Evolutionary conservation across 1,140 invertebrate genomes (phyloP).

Genomic region (Steinernema khuongi): DNA sequence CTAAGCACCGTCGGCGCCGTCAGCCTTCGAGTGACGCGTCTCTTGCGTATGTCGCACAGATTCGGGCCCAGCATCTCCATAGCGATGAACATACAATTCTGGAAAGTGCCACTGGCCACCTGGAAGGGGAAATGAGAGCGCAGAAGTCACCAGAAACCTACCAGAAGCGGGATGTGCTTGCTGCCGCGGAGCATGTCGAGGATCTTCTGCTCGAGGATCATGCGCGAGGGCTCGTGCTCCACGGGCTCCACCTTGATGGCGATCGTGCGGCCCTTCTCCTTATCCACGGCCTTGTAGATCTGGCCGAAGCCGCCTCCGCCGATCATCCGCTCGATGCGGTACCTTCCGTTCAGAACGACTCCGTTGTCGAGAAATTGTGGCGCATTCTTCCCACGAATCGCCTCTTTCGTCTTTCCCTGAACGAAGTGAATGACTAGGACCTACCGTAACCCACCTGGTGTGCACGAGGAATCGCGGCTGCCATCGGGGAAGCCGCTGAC

Average conservation of each 20-base stretch:
- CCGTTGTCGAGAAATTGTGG: not conserved
- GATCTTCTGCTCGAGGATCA: slow-evolving; percentile 35
- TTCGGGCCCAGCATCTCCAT: slow-evolving; percentile 37
- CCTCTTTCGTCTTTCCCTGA: slow-evolving; percentile 8
- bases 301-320: slow-evolving; percentile 39
- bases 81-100: slow-evolving; percentile 34
- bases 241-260: slow-evolving; percentile 39
- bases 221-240: slow-evolving; percentile 28
- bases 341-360: not conserved
- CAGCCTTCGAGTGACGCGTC: slow-evolving; percentile 20
- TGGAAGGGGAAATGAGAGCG: slow-evolving; percentile 11
- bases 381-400: not conserved
- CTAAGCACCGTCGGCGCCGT: slow-evolving; percentile 17
- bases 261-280: slow-evolving; percentile 20
- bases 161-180: slow-evolving; percentile 24
- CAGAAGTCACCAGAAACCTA: not conserved
- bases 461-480: not conserved
- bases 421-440: not conserved
- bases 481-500: no score
- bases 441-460: not conserved
- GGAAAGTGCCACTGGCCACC: slow-evolving; percentile 19
- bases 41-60: slow-evolving; percentile 26
- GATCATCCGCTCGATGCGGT: slow-evolving; percentile 25
- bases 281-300: slow-evolving; percentile 26
- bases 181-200: slow-evolving; percentile 21